Percentiles rank a stretch among this genome's conserved stretches.
Evolutionary conservation across 92 coral and sea anemone species (phyloP).

Genomic region (Montipora capitata): DNA sequence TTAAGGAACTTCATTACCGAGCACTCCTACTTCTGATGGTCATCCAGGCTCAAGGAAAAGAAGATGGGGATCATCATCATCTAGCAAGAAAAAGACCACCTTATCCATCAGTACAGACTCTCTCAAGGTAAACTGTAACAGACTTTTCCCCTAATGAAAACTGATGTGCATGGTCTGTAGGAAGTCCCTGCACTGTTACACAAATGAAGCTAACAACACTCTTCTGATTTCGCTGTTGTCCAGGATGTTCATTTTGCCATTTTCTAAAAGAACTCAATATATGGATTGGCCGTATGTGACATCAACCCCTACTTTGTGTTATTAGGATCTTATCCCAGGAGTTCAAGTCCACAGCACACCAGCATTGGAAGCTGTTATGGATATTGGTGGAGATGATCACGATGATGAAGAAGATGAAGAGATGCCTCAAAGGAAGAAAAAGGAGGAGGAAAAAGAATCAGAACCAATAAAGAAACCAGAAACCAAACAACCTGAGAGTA

Average conservation of each 20-base stretch:
- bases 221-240: no score
- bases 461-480: slow-evolving; percentile 36
- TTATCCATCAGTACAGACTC: slow-evolving; percentile 94
- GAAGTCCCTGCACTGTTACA: no score
- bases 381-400: slow-evolving; percentile 92
- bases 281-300: no score
- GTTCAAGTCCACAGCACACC: slow-evolving; percentile 96
- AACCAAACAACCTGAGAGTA: slow-evolving; percentile 61
- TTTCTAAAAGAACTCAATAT: no score
- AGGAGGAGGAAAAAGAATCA: slow-evolving; percentile 61
- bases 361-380: slow-evolving; percentile 98
- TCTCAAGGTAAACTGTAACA: slow-evolving; percentile 78
- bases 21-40: slow-evolving; percentile 70
- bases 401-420: slow-evolving; percentile 82
- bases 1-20: slow-evolving; percentile 60
- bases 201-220: no score
- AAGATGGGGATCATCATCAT: slow-evolving; percentile 91
- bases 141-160: background rate
- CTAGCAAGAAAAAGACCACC: slow-evolving; percentile 83
- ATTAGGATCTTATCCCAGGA: slow-evolving; percentile 93
- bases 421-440: slow-evolving; percentile 57
- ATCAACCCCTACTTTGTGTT: background rate
- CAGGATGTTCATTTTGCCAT: no score
- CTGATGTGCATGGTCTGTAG: no score
- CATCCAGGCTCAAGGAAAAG: slow-evolving; percentile 83